Base-by-base conservation (phyloP, 2,888 invertebrate genomes). In the Mesopsocus fuscifrons region DNA sequence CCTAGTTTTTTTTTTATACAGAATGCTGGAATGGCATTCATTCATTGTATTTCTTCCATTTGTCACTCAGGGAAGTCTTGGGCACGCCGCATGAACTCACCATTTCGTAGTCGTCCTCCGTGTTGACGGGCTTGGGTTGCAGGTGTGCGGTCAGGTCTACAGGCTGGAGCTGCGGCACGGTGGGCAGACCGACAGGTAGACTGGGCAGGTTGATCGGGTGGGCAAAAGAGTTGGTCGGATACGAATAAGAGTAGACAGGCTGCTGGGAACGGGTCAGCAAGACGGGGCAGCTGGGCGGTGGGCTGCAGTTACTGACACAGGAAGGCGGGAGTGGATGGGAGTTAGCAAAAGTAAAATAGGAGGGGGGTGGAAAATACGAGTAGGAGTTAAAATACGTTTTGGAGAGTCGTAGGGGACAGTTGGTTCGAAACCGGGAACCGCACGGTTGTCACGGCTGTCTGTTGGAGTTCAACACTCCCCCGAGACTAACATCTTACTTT, bases 321-420 rank as follows among this genome's bases (percentile, higher is more conserved):
- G n/a, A 18, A 11, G 15, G 17, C 21, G 38, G 38, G 20, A 38
- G 17, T 21, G 38, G 38, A 38, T 38, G 20, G 20, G 38, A 18
- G 21, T 33, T 33, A 16, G 33, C 33, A 33, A 33, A 33, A 33
- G 33, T 33, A 33, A 33, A 33, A 33, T 38, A 38, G 38, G 16
- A 38, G 21, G 38, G 20, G 38, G 38, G 38, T n/a, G 38, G 20
- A 20, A 38, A 38, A 20, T 38, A 38, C 20, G 38, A 38, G 21
- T 38, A 38, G n/a, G 38, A 38, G 20, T 38, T 38, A 38, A 38
- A 38, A 38, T 38, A 38, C 38, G 38, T 38, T 38, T 38, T 38
- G 38, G 20, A 38, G n/a, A 38, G n/a, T n/a, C 33, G 30, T 30
- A 33, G 17, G 17, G 33, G 15, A 33, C 33, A 33, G 15, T 33